Conservation (phyloP, 2,797 vertebrate genomes). For the Harpagifer antarcticus region DNA sequence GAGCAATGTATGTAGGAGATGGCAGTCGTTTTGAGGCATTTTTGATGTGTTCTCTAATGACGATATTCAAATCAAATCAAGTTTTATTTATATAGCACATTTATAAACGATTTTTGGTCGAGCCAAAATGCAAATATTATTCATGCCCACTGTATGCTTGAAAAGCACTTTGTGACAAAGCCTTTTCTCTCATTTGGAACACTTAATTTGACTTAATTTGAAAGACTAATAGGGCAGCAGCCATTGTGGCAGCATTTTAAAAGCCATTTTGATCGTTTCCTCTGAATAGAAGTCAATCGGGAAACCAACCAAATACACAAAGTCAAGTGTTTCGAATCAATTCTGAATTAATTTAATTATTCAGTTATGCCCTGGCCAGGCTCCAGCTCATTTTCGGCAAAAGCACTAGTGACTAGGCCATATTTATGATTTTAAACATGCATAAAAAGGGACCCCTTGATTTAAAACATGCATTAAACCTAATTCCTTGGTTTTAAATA, state of each 20-base stretch:
- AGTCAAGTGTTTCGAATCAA: background rate
- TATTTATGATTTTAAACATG: no score
- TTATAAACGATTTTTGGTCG: no score
- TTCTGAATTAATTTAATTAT: background rate
- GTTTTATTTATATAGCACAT: no score
- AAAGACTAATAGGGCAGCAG: constrained; percentile 25
- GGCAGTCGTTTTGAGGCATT: background rate
- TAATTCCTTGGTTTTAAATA: background rate
- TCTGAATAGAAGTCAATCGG: background rate
- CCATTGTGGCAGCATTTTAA: constrained; percentile 16
- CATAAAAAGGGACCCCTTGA: no score
- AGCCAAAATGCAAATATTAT: no score
- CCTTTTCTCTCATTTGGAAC: constrained; percentile 22
- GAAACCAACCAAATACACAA: background rate
- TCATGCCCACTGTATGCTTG: no score
- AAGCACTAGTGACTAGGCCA: no score
- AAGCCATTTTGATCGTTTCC: constrained; percentile 12
- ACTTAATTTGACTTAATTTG: constrained; percentile 17
- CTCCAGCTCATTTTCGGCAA: background rate
- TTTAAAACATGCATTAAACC: no score
- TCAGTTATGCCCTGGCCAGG: background rate
- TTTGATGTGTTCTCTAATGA: constrained; percentile 7
- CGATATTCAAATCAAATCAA: no score
- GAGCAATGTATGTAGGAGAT: background rate
- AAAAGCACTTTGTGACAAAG: constrained; percentile 6